Base-by-base conservation (phyloP, 2,797 vertebrate genomes). In the Paedocypris micromegethes region DNA sequence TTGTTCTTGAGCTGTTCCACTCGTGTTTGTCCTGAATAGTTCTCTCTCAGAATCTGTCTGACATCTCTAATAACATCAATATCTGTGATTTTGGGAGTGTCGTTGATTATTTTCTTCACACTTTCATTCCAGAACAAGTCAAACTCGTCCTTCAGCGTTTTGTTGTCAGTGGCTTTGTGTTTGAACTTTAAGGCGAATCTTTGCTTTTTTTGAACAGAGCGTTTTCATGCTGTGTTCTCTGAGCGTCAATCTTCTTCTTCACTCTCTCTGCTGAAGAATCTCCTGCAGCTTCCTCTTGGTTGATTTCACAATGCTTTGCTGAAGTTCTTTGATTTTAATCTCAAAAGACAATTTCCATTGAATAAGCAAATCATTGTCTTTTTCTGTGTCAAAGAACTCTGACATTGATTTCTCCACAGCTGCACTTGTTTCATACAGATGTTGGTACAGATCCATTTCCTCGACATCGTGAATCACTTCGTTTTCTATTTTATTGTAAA, bases 311-410 rank as follows among this genome's bases (percentile, higher is more conserved):
- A 90, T 79, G 45, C 63, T 2, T 0, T 79, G 54, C 58, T 80
- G 72, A 0, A 86, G 72, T 0, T 68, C 53, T n/a, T 8, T 46
- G 58, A 88, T 45, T 45, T 81, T 83, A 47, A 2, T 7, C 46
- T 82, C 73, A 2, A 55, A 86, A 44, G 3, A 65, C 41, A 0
- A 0, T 75, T 73, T 83, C 87, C 88, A 90, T 50, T 87, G 85
- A 57, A 83, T 3, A n/a, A 88, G 3, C 3, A 74, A 80, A 44
- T 88, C 82, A 3, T 0, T 2, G 0, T 86, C 83, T 64, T 8
- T 50, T 9, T 83, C 77, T 41, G 86, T 82, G 3, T 41, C 59
- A 69, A 90, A 88, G 67, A 76, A 85, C 7, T 71, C 74, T n/a
- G 74, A 74, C 58, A 86, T 40, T 0, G 78, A 51, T 61, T 76